A percentile compares a stretch with the other conserved stretches of the same genome.
Conservation (phyloP, 2,113 vertebrate genomes). For the Coryphaenoides rupestris region DNA sequence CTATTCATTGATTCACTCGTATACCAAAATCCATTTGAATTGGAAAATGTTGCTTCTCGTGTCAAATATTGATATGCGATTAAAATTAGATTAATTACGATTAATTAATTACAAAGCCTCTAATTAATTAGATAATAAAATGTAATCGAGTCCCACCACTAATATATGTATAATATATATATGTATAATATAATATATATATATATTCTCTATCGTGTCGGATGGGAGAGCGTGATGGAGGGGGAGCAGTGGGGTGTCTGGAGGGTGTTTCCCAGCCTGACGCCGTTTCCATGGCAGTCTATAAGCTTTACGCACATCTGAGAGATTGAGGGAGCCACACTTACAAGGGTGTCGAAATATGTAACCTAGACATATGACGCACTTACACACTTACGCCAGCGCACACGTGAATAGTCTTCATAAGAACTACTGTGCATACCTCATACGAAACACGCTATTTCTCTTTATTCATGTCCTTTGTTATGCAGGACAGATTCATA, state of each 20-base stretch:
- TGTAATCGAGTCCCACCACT: too few relatives aligned
- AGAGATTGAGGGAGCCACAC: constrained; percentile 42
- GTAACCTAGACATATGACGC: constrained; percentile 40
- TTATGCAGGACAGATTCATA: too few relatives aligned
- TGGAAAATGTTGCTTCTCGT: too few relatives aligned
- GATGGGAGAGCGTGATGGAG: not conserved
- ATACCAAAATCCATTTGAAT: too few relatives aligned
- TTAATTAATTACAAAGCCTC: too few relatives aligned
- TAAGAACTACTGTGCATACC: not conserved
- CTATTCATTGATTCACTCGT: too few relatives aligned
- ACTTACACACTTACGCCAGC: constrained; percentile 11
- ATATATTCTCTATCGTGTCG: not conserved
- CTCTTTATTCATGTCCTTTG: constrained; percentile 7
- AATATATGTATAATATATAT: too few relatives aligned
- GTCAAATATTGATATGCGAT: too few relatives aligned
- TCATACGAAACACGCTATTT: constrained; percentile 10
- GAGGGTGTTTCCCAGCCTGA: not conserved
- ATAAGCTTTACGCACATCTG: constrained; percentile 25
- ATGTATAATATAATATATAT: too few relatives aligned
- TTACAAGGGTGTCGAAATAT: constrained; percentile 32
- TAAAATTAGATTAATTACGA: too few relatives aligned
- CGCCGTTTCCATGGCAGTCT: constrained; percentile 12
- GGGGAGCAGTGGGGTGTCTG: constrained; percentile 2
- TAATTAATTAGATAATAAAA: too few relatives aligned
- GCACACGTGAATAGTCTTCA: constrained; percentile 12